Evolutionary conservation across 1,140 invertebrate species (phyloP).

Genomic region (Anastrepha obliqua): DNA sequence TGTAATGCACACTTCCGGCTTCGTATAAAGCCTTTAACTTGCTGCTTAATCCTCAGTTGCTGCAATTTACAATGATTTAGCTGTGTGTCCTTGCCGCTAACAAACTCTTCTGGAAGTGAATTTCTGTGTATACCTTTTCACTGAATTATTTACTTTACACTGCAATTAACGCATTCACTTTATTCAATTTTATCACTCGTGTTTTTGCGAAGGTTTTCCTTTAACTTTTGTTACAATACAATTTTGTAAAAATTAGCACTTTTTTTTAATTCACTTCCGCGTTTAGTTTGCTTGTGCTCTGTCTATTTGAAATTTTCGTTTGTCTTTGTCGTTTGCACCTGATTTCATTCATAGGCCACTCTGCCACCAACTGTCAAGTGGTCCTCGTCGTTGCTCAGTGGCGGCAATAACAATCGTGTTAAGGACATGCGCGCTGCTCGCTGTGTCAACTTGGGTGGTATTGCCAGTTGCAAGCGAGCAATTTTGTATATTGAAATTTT

Average conservation of each 20-base stretch:
- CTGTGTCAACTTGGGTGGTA: neutral
- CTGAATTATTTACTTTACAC: neutral
- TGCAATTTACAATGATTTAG: no score
- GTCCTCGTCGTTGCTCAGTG: constrained; percentile 23
- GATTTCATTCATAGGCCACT: constrained; percentile 36
- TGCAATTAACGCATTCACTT: neutral
- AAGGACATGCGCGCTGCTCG: neutral
- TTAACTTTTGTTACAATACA: neutral
- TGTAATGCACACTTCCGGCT: no score
- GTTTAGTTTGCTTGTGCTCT: constrained; percentile 9
- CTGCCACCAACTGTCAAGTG: neutral
- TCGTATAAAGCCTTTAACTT: no score
- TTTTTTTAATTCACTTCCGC: constrained; percentile 35
- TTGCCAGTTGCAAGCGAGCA: neutral
- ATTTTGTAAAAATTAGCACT: neutral
- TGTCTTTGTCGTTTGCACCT: constrained; percentile 34
- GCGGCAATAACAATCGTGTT: constrained; percentile 29
- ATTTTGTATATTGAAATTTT: no score
- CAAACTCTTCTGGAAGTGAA: no score
- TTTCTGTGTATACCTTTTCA: neutral
- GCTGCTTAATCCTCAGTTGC: no score
- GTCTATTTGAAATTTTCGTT: neutral
- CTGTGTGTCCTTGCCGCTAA: constrained; percentile 16
- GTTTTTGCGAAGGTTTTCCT: neutral
- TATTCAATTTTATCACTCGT: neutral